These are phyloP conservation scores for Gorsachius magnificus DNA, from an alignment of 2,797 vertebrate genomes.

Conservation along the genomic window DNA sequence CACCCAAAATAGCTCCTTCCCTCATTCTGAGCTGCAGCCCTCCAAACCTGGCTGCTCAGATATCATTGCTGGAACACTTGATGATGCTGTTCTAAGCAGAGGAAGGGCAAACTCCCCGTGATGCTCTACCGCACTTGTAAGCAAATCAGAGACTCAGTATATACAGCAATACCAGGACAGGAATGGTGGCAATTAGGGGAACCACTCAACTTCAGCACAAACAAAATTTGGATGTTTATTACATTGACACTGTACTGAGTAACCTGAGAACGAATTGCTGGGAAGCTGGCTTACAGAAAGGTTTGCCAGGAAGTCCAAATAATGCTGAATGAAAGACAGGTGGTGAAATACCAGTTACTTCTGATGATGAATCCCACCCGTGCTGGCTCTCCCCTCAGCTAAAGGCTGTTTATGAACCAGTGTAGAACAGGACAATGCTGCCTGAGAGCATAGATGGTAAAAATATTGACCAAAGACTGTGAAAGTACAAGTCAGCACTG, in stretches of 20 bases:
- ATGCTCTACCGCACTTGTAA: neutral
- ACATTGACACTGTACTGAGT: neutral
- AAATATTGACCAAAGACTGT: neutral
- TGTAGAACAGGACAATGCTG: neutral
- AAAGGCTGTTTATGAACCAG: neutral
- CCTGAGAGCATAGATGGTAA: neutral
- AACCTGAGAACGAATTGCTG: neutral
- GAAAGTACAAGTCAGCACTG: neutral
- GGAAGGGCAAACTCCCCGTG: neutral
- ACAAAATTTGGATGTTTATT: neutral
- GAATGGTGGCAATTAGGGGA: neutral
- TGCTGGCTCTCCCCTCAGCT: neutral
- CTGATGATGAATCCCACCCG: neutral
- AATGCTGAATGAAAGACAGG: neutral
- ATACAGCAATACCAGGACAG: neutral
- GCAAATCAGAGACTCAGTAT: neutral
- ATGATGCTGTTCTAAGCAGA: neutral
- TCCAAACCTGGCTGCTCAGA: slow-evolving; percentile 1
- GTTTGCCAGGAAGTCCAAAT: neutral
- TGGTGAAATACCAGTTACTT: neutral
- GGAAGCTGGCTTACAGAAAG: neutral
- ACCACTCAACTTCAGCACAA: neutral
- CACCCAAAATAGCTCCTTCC: slow-evolving; percentile 36
- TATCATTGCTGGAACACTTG: neutral
- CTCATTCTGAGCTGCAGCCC: neutral